Percentiles rank a stretch among this genome's conserved stretches.
These are phyloP conservation scores for Anguilla anguilla DNA, from an alignment of 2,797 vertebrate species.

Conservation along the genomic window DNA sequence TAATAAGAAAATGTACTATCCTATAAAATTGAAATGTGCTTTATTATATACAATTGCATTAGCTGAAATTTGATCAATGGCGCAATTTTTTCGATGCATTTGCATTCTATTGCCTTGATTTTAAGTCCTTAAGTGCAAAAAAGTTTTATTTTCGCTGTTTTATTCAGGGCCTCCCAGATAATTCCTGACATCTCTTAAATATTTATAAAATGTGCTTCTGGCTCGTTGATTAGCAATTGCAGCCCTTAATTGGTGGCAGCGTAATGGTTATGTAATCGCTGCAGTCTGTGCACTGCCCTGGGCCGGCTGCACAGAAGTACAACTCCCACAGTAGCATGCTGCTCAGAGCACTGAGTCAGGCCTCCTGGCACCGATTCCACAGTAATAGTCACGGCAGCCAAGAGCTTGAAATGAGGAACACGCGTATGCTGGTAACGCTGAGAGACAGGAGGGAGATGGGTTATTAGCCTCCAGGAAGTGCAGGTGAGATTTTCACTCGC, in stretches of 20 bases:
- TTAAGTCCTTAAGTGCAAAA: not conserved
- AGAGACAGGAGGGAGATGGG: not conserved
- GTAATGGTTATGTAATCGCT: not conserved
- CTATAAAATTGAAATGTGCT: not conserved
- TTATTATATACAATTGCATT: not conserved
- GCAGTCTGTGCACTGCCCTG: not conserved
- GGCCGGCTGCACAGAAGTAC: not conserved
- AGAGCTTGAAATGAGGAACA: not conserved
- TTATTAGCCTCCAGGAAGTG: not conserved
- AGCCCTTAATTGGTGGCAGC: not conserved
- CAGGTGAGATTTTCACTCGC: not conserved
- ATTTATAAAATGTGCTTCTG: not conserved
- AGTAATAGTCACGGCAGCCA: not conserved
- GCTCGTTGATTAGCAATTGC: not conserved
- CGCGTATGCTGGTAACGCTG: not conserved
- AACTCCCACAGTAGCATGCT: not conserved
- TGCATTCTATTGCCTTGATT: not conserved
- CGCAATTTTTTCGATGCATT: not conserved
- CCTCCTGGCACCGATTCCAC: not conserved
- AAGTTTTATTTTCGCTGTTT: not conserved
- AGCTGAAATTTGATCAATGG: not conserved
- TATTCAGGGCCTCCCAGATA: not conserved
- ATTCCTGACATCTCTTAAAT: not conserved
- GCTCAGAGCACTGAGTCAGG: slow-evolving; percentile 10
- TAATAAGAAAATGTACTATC: not conserved